phyloP scores from a whole-genome alignment of 2,888 invertebrate species.

The Scrobipalpa costella region DNA sequence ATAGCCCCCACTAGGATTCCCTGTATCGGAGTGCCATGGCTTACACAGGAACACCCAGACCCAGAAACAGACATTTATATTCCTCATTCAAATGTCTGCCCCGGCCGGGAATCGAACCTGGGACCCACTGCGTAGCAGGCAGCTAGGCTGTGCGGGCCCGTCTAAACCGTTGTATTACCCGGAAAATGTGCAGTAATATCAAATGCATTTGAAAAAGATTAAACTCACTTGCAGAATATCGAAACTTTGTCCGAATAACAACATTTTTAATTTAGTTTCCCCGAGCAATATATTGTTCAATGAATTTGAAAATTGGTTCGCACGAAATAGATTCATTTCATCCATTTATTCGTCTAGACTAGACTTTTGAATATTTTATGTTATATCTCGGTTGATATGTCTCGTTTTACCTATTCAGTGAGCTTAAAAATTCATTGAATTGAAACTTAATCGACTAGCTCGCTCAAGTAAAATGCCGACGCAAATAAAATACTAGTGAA shows the following conservation, averaged over 20 bases:
- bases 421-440: background rate
- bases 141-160: too few relatives aligned
- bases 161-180: background rate
- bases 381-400: background rate
- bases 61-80: too few relatives aligned
- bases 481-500: too few relatives aligned
- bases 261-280: background rate
- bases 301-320: slow-evolving; percentile 16
- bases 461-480: too few relatives aligned
- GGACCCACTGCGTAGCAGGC: too few relatives aligned
- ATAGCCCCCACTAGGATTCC: too few relatives aligned
- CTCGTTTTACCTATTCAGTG: background rate
- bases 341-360: slow-evolving; percentile 15
- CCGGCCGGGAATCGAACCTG: too few relatives aligned
- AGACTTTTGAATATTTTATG: slow-evolving; percentile 11
- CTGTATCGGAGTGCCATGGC: too few relatives aligned
- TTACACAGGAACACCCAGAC: too few relatives aligned
- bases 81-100: too few relatives aligned
- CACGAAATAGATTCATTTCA: background rate
- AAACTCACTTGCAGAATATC: background rate
- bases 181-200: background rate
- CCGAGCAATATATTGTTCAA: slow-evolving; percentile 1
- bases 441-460: background rate
- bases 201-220: background rate
- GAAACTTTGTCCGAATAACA: background rate